Percentiles rank a stretch among this genome's conserved stretches.
phyloP scores from a whole-genome alignment of 2,797 vertebrate species.

The Silurus lanzhouensis region DNA sequence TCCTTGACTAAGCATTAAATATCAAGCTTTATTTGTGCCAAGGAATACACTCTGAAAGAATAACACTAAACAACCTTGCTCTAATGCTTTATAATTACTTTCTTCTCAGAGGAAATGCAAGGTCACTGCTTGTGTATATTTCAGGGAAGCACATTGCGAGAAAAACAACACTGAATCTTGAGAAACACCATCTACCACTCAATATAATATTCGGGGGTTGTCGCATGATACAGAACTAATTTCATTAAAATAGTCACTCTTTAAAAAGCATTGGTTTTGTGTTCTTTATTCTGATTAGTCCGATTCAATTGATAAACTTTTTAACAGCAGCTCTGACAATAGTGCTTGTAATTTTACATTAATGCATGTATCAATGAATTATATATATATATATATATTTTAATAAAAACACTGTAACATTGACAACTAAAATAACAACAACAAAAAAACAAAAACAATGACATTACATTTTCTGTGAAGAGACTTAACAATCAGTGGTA shows the following conservation, averaged over 20 bases:
- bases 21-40: background rate
- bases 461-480: background rate
- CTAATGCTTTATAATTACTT: slow-evolving; percentile 5
- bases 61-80: background rate
- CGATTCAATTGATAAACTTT: background rate
- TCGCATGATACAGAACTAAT: background rate
- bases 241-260: background rate
- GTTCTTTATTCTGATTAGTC: background rate
- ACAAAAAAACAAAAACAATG: background rate
- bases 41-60: background rate
- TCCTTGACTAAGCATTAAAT: slow-evolving; percentile 17
- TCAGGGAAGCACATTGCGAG: background rate
- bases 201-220: background rate
- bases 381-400: background rate
- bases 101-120: background rate
- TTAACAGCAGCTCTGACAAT: background rate
- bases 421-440: background rate
- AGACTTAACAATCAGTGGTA: background rate
- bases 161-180: background rate
- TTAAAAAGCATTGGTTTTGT: background rate
- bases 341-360: background rate
- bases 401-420: background rate
- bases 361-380: background rate
- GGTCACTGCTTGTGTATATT: background rate
- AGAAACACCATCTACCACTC: background rate